Conservation (phyloP, 2,797 vertebrate genomes). For the Neostethus bicornis region DNA sequence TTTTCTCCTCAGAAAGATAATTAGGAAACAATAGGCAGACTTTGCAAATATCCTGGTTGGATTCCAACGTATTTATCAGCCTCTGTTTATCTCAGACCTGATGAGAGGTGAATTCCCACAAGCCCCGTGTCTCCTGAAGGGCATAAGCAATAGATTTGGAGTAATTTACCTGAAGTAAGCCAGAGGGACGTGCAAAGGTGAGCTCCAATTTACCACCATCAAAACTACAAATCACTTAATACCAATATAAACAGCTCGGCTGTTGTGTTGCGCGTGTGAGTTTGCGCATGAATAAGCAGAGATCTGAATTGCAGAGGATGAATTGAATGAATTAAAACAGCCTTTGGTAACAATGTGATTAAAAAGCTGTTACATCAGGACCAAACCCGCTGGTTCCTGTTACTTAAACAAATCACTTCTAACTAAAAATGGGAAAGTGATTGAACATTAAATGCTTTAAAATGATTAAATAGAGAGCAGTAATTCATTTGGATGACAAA, state of each 20-base stretch:
- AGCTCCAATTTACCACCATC: constrained; percentile 82
- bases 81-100: constrained; percentile 66
- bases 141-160: constrained; percentile 77
- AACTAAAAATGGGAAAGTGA: constrained; percentile 28
- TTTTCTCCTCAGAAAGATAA: constrained; percentile 17
- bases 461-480: constrained; percentile 67
- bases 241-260: constrained; percentile 81
- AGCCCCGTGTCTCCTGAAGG: constrained; percentile 64
- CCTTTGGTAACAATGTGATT: constrained; percentile 76
- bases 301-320: constrained; percentile 75
- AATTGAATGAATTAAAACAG: constrained; percentile 81
- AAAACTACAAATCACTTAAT: constrained; percentile 84
- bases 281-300: constrained; percentile 76
- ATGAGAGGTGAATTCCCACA: constrained; percentile 72
- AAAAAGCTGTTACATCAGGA: constrained; percentile 76
- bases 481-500: constrained; percentile 70
- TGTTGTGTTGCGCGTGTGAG: constrained; percentile 72
- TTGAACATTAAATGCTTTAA: constrained; percentile 62
- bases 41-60: constrained; percentile 50
- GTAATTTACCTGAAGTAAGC: constrained; percentile 83
- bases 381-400: constrained; percentile 31
- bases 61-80: constrained; percentile 67
- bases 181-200: constrained; percentile 77
- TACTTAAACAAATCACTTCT: constrained; percentile 40
- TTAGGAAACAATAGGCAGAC: constrained; percentile 34